Conservation (phyloP, 2,888 invertebrate genomes). For the Torymus tubicola region DNA sequence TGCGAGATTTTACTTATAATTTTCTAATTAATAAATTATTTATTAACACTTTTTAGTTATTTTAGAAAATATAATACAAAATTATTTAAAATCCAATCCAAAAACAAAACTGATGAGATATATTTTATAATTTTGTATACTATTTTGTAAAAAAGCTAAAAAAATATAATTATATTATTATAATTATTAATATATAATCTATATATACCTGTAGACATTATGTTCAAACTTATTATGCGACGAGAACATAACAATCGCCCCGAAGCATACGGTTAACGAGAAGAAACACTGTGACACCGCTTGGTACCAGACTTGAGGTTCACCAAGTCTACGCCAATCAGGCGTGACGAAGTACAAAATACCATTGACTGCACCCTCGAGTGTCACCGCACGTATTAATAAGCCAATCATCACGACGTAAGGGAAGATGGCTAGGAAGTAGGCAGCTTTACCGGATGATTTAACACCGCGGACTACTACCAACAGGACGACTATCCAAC, state of each 20-base stretch:
- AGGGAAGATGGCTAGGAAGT: conserved; percentile 84
- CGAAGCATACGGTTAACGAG: conserved; percentile 81
- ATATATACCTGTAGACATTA: conserved; percentile 78
- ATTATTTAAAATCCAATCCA: too few species aligned
- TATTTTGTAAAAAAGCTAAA: too few species aligned
- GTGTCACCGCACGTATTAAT: conserved; percentile 80
- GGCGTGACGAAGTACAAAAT: conserved; percentile 83
- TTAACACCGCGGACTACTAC: conserved; percentile 79
- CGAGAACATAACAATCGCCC: conserved; percentile 81
- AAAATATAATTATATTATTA: too few species aligned
- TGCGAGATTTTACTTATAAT: too few species aligned
- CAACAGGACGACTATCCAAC: conserved; percentile 78
- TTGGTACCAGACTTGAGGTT: conserved; percentile 82
- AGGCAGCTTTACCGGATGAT: conserved; percentile 82
- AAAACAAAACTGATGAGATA: too few species aligned
- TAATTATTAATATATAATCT: too few species aligned
- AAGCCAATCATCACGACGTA: conserved; percentile 80
- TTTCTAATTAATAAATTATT: too few species aligned
- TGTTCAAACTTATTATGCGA: conserved; percentile 81
- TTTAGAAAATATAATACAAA: too few species aligned
- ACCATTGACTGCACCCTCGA: conserved; percentile 81
- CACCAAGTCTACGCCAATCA: conserved; percentile 81
- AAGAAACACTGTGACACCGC: conserved; percentile 83
- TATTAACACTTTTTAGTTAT: too few species aligned
- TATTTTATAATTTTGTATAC: too few species aligned